Evolutionary conservation across 2,113 vertebrate species (phyloP), one percentile per base, ranked within the genome.

Genomic region (Eptesicus fuscus): DNA sequence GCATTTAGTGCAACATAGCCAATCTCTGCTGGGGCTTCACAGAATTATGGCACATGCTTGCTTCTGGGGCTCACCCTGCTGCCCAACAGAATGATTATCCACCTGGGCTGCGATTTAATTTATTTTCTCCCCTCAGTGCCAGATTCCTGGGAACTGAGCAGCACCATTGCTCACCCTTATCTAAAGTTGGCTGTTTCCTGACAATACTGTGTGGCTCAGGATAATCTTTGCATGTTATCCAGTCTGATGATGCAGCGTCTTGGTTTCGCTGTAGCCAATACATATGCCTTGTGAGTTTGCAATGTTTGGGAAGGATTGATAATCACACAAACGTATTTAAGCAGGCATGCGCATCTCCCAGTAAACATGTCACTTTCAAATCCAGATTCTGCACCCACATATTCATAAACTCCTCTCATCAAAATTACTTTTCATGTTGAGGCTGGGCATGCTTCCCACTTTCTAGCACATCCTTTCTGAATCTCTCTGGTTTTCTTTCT

Each of bases 321-420:
- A 97, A 92, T 65, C 56, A 89, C 90, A 76, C 67, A 71, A 40
- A 96, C 86, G 79, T 79, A 92, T 78, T 92, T 92, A 97, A 95
- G 88, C 63, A 96, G 84, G 25, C 80, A 88, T 22, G 88, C 94
- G n/a, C 25, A 61, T 88, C n/a, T 92, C 11, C 44, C 14, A 32
- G 40, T 93, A 96, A 96, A 93, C 37, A 86, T 56, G 89, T 85
- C 70, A 47, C 37, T 96, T 97, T 94, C 77, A 95, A 96, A 96
- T 94, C 47, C 87, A 96, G 61, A 94, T 71, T 92, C 80, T 95
- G 3, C 73, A 42, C 42, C 83, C 83, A 71, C 35, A 49, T 70
- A 92, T 91, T 94, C 85, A 94, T 96, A 71, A 90, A 80, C 44
- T 85, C 79, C 7, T 87, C 35, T 88, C 10, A 7, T 95, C 59